A percentile compares a stretch with the other conserved stretches of the same genome.
These are phyloP conservation scores for Ametastegia equiseti DNA, from an alignment of 2,888 invertebrate species.

Conservation along the genomic window DNA sequence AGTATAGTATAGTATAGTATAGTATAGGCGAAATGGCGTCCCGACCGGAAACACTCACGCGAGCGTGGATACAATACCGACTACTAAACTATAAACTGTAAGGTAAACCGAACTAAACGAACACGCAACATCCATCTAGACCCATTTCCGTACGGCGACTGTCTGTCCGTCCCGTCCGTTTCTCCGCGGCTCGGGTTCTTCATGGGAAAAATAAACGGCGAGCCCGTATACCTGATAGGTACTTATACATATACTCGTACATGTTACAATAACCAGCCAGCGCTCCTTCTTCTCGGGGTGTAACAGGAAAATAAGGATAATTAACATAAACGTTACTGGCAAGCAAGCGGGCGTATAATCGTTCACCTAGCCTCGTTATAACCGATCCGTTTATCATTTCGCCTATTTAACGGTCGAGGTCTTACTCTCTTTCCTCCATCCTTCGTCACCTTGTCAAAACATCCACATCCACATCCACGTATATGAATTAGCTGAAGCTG, in stretches of 20 bases:
- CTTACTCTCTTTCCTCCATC: neutral
- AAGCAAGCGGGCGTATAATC: constrained; percentile 55
- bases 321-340: constrained; percentile 12
- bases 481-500: no score
- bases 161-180: constrained; percentile 23
- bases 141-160: constrained; percentile 50
- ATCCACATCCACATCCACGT: no score
- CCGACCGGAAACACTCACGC: neutral
- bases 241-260: no score
- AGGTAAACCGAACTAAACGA: neutral
- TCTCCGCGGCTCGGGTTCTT: no score
- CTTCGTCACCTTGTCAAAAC: neutral
- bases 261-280: no score
- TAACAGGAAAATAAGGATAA: neutral
- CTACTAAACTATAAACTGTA: constrained; percentile 3
- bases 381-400: neutral
- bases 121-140: constrained; percentile 49
- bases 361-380: constrained; percentile 49
- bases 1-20: no score
- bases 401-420: neutral
- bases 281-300: no score
- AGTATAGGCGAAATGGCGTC: neutral
- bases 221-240: constrained; percentile 17
- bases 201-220: constrained; percentile 23
- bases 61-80: neutral